Conservation (phyloP, 2,797 vertebrate species). For the Syngnathus acus region DNA sequence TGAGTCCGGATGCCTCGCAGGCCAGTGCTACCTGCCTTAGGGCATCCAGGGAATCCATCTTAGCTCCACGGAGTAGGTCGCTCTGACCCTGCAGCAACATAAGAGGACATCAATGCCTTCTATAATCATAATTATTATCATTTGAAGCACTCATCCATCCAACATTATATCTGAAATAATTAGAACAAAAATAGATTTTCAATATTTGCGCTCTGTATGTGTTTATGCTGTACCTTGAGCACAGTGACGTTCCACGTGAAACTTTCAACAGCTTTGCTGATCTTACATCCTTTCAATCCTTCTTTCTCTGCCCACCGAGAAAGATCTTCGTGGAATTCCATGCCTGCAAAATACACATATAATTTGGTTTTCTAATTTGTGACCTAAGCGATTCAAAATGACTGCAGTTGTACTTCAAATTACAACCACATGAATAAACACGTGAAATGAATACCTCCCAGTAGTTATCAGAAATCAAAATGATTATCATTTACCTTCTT, state of each 20-base stretch:
- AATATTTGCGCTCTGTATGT: neutral
- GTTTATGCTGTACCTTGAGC: slow-evolving; percentile 52
- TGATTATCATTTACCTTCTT: slow-evolving; percentile 73
- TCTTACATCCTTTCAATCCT: slow-evolving; percentile 79
- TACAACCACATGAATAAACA: neutral
- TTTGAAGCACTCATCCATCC: too few relatives aligned
- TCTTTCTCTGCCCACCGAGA: slow-evolving; percentile 86
- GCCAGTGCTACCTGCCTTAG: slow-evolving; percentile 92
- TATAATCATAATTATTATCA: too few relatives aligned
- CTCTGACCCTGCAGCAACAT: slow-evolving; percentile 78
- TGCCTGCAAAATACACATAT: slow-evolving; percentile 64
- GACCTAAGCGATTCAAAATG: neutral
- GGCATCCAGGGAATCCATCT: slow-evolving; percentile 85
- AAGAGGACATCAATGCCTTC: neutral
- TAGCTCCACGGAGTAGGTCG: slow-evolving; percentile 87
- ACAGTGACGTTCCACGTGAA: slow-evolving; percentile 77
- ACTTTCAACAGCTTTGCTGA: slow-evolving; percentile 69
- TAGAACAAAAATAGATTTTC: too few relatives aligned
- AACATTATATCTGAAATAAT: too few relatives aligned
- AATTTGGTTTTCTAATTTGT: neutral
- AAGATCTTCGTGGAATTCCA: slow-evolving; percentile 93
- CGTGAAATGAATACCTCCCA: neutral
- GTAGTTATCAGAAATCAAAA: neutral
- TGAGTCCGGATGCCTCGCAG: slow-evolving; percentile 84
- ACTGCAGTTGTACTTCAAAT: neutral